These are phyloP conservation scores for Galleria mellonella DNA, from an alignment of 1,140 invertebrate species.

Conservation along the genomic window DNA sequence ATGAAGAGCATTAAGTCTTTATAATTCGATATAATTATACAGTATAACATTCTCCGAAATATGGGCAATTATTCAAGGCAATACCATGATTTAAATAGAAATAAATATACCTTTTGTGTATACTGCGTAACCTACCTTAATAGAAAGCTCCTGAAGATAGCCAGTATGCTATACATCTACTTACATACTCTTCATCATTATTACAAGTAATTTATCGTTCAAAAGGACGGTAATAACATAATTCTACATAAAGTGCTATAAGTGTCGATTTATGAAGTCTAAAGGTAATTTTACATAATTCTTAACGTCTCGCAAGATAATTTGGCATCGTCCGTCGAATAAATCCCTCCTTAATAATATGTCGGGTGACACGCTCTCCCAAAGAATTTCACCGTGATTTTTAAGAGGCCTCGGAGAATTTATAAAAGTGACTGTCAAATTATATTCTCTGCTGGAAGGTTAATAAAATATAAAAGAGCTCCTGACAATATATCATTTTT, in stretches of 20 bases:
- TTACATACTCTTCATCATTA: too few relatives aligned
- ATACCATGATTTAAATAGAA: too few relatives aligned
- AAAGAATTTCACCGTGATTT: slow-evolving; percentile 16
- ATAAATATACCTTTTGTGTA: too few relatives aligned
- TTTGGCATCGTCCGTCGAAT: slow-evolving; percentile 37
- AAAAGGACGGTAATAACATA: background rate
- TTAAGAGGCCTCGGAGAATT: slow-evolving; percentile 26
- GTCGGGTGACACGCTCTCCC: slow-evolving; percentile 22
- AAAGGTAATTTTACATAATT: slow-evolving; percentile 35
- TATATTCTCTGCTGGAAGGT: slow-evolving; percentile 30
- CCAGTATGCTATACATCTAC: too few relatives aligned
- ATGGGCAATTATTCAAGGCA: too few relatives aligned
- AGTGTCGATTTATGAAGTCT: slow-evolving; percentile 27
- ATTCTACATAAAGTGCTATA: too few relatives aligned
- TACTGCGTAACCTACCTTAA: too few relatives aligned
- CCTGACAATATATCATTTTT: slow-evolving; percentile 27
- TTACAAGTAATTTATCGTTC: background rate
- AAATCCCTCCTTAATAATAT: slow-evolving; percentile 50
- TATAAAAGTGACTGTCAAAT: slow-evolving; percentile 54
- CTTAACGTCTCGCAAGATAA: slow-evolving; percentile 35
- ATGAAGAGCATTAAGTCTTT: too few relatives aligned
- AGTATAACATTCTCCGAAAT: too few relatives aligned
- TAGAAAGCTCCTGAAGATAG: too few relatives aligned
- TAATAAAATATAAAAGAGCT: slow-evolving; percentile 35
- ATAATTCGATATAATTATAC: too few relatives aligned